Evolutionary conservation across 2,113 vertebrate species (phyloP).

Genomic region (Turdus rufiventris): DNA sequence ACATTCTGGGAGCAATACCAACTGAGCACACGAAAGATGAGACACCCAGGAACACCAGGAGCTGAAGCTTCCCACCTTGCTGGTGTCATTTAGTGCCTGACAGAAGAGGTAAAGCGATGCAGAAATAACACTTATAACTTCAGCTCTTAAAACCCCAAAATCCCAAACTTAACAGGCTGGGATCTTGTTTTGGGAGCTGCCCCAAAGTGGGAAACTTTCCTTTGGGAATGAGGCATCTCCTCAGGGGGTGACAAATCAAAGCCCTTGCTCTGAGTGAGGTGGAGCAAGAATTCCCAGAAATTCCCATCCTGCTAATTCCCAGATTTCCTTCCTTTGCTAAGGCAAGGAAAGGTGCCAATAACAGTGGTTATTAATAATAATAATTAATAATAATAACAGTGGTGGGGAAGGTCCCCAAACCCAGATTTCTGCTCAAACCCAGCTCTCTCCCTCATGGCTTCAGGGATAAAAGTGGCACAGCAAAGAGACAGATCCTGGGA

Average conservation of each 20-base stretch:
- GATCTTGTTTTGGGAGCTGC: not conserved
- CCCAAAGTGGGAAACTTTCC: not conserved
- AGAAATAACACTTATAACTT: not conserved
- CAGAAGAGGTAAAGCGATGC: not conserved
- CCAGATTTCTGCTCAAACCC: not conserved
- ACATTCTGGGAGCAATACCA: not conserved
- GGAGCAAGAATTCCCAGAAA: not conserved
- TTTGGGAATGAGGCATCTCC: not conserved
- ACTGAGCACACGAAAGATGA: not conserved
- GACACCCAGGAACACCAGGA: not conserved
- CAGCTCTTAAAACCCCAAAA: not conserved
- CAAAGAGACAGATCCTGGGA: not conserved
- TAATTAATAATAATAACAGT: fast-evolving
- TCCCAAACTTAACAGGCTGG: not conserved
- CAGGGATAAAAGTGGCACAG: not conserved
- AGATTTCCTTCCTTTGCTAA: not conserved
- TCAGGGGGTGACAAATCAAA: not conserved
- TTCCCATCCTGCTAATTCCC: not conserved
- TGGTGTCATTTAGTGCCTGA: not conserved
- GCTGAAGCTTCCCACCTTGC: not conserved
- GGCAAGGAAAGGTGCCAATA: not conserved
- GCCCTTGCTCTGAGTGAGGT: not conserved
- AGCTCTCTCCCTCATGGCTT: not conserved
- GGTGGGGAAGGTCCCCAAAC: not conserved
- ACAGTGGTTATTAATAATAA: no score